Conservation (phyloP, 2,113 vertebrate species). For the Thymallus thymallus region DNA sequence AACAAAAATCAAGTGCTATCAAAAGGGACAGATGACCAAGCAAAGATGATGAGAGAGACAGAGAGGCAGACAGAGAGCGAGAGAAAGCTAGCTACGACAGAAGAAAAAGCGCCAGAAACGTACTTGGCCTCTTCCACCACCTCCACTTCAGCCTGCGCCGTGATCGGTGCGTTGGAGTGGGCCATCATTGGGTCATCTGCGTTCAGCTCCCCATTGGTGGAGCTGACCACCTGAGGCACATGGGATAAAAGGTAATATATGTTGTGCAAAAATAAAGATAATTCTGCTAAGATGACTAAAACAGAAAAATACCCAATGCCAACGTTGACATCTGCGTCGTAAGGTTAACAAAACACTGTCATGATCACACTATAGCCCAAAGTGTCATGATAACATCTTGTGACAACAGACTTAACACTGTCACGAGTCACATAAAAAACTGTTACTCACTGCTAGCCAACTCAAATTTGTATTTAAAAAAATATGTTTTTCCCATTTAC, state of each 20-base stretch:
- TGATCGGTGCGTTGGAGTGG: constrained; percentile 84
- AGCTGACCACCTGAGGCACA: constrained; percentile 83
- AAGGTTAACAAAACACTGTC: not conserved
- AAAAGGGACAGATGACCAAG: no score
- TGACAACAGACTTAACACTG: no score
- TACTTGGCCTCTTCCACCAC: constrained; percentile 92
- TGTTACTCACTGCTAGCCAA: no score
- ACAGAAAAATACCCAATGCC: no score
- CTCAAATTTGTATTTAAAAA: no score
- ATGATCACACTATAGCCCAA: not conserved
- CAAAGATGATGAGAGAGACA: not conserved
- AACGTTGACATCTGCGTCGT: no score
- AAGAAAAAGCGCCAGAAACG: constrained; percentile 46
- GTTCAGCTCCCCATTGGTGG: constrained; percentile 88
- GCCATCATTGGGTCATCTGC: constrained; percentile 81
- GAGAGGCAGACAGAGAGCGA: not conserved
- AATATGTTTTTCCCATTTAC: no score
- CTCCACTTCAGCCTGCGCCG: constrained; percentile 84
- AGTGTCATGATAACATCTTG: no score
- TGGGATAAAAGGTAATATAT: not conserved
- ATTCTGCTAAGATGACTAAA: no score
- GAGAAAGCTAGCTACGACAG: not conserved
- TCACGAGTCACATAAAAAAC: no score
- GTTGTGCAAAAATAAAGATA: not conserved
- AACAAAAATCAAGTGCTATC: no score